Base-by-base conservation (phyloP, 2,113 vertebrate species). In the Pogonocichla stellata region DNA sequence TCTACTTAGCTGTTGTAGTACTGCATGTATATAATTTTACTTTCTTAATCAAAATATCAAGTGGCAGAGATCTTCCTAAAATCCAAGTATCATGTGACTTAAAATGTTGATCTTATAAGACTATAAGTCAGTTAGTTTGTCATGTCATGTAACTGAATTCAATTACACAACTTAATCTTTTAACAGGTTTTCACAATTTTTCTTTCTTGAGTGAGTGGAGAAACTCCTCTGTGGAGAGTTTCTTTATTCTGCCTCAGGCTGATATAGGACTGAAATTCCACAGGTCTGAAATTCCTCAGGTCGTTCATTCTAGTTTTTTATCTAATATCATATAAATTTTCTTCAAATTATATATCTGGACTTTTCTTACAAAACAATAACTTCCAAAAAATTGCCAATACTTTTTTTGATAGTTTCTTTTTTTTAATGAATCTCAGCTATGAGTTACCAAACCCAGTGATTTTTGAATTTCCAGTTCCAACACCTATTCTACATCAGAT, bases 1-100 rank as follows among this genome's bases (percentile, higher is more conserved):
- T 94, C 93, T 70, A 34, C 64, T 95, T 94, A 96, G 66, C 33
- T 48, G 14, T 72, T 88, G 50, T 62, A 92, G 36, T 13, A 58
- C 14, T 16, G 7, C 25, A 8, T 10, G 16, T 17, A 2, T 34
- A 4, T 38, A 8, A 66, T 88, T 86, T 64, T 48, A 61, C 72
- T 93, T 88, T 60, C 90, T 77, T 57, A 77, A 92, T 43, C 17
- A 79, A 90, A 94, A 57, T 57, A 77, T 25, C 42, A 47, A 66
- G 51, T 62, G 77, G 20, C 56, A 86, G 47, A 86, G 38, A 62
- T 70, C 50, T 64, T 78, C 62, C 20, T 73, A 45, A 86, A 90
- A 92, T 66, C 29, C 0, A 0, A 50, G 34, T 77, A 73, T 48
- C 15, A 20, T 6, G 29, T 17, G 26, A 33, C 29, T 62, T 54